A percentile compares a stretch with the other conserved stretches of the same genome.
These are phyloP conservation scores for Aleiodes alternator DNA, from an alignment of 2,888 invertebrate species.

Conservation along the genomic window DNA sequence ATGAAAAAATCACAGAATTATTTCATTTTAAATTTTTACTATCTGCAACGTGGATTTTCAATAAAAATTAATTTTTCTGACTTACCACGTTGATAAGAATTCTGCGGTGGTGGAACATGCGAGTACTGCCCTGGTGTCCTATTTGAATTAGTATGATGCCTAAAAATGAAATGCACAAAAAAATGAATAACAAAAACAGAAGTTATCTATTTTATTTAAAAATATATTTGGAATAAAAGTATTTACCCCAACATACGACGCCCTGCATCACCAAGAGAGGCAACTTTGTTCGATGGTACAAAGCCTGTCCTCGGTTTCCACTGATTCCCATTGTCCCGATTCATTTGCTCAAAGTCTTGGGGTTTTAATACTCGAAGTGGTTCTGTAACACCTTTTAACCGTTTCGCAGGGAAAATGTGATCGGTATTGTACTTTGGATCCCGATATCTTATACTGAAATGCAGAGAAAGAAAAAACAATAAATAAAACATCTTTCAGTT, in stretches of 20 bases:
- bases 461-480: slow-evolving; percentile 38
- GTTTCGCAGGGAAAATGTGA: slow-evolving; percentile 86
- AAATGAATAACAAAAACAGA: slow-evolving; percentile 23
- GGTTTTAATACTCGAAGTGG: slow-evolving; percentile 89
- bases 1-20: too few species aligned
- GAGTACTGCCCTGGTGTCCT: slow-evolving; percentile 69
- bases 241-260: slow-evolving; percentile 84
- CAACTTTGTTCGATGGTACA: slow-evolving; percentile 81
- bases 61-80: slow-evolving; percentile 40
- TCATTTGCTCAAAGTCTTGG: slow-evolving; percentile 83
- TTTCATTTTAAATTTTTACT: neutral
- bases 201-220: slow-evolving; percentile 3
- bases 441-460: slow-evolving; percentile 82
- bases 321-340: slow-evolving; percentile 70
- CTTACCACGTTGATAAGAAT: slow-evolving; percentile 62
- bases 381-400: slow-evolving; percentile 82
- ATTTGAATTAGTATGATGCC: slow-evolving; percentile 68
- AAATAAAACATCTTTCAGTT: neutral
- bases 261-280: slow-evolving; percentile 82
- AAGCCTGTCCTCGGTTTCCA: slow-evolving; percentile 90
- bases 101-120: slow-evolving; percentile 68
- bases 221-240: neutral
- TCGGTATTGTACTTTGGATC: slow-evolving; percentile 87
- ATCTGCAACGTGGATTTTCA: neutral
- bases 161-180: slow-evolving; percentile 49